Evolutionary conservation across 2,888 invertebrate species (phyloP), one percentile per base, ranked within the genome.

Genomic region (Lysandra bellargus): DNA sequence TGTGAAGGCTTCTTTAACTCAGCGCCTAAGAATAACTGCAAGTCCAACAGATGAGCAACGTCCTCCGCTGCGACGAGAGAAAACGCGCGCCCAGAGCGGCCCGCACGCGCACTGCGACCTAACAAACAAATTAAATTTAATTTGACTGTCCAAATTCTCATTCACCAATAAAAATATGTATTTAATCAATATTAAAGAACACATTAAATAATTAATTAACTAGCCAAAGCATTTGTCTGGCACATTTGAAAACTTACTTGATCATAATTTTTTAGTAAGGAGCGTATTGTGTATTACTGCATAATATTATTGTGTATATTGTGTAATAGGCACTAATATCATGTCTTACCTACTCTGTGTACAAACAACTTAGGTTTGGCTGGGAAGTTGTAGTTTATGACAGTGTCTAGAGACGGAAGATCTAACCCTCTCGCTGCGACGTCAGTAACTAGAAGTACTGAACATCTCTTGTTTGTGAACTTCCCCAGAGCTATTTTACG

Each of bases 351-450:
- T 81, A 99, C 99, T 95, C 99, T 96, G 92, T 99, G 99, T 44
- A 99, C 98, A 92, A 99, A 99, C 37, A 99, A 95, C 91, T 99
- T 99, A 0, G 99, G 96, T 89, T 98, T 99, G 0, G 98, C 97
- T 0, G 99, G 99, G 88, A 99, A 99, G 95, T 99, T 98, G 86
- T 97, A 98, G 90, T 99, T 99, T 79, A 99, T 97, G 60, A 99
- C 99, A 83, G 97, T 98, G 87, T 99, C 99, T 83, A 99, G 92
- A 81, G 98, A 96, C 0, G 99, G 99, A 85, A 99, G 98, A 90
- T 99, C 99, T 80, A 99, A 97, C 82, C 99, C 99, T 87, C 99
- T 95, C 0, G 99, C 99, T 0, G 99, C 99, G 1, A 99, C 97
- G 92, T 99, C 99, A 0, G 99, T 99, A 0, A 99, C 99, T 37